Percentiles rank a stretch among this genome's conserved stretches.
Evolutionary conservation across 2,797 vertebrate species (phyloP).

Genomic region (Chloroceryle amazona): DNA sequence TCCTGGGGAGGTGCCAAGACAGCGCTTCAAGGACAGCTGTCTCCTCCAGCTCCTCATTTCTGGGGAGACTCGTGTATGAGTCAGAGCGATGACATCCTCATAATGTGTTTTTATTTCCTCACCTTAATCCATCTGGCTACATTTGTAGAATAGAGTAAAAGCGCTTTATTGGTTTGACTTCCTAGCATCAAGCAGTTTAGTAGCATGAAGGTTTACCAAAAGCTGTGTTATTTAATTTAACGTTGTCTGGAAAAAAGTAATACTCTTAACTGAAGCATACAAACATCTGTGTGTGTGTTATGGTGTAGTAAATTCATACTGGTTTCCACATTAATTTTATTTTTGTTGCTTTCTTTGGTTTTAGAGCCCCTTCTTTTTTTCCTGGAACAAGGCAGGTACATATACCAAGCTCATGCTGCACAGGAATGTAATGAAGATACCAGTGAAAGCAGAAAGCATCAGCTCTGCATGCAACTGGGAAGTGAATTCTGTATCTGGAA

Average conservation of each 20-base stretch:
- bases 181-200: background rate
- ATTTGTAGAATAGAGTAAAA: background rate
- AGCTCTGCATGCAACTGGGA: background rate
- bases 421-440: background rate
- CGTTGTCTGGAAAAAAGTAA: background rate
- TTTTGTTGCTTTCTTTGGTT: background rate
- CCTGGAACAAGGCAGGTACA: background rate
- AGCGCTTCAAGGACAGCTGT: background rate
- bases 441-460: background rate
- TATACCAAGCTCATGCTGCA: background rate
- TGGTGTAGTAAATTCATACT: background rate
- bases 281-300: slow-evolving; percentile 1
- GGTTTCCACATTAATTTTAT: background rate
- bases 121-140: background rate
- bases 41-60: background rate
- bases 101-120: background rate
- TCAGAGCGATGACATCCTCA: background rate
- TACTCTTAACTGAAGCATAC: background rate
- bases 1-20: background rate
- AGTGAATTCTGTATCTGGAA: background rate
- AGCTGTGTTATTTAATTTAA: background rate
- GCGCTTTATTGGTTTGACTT: background rate
- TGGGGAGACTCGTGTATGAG: background rate
- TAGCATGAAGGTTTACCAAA: background rate
- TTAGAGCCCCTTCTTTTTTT: background rate